These are phyloP conservation scores for Mormyrus iriodes DNA, from an alignment of 2,113 vertebrate genomes.

Conservation along the genomic window DNA sequence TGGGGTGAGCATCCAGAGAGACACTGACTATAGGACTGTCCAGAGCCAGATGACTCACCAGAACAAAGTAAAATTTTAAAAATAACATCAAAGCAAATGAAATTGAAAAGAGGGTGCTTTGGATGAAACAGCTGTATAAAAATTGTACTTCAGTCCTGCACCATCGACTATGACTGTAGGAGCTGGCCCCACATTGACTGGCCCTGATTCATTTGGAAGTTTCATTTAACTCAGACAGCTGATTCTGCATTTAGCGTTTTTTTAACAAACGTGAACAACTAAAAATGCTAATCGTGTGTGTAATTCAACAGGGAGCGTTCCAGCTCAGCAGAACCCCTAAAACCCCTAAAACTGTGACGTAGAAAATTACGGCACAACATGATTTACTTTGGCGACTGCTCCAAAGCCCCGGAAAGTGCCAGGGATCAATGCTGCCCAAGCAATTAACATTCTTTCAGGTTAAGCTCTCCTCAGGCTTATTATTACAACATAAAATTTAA, in stretches of 20 bases:
- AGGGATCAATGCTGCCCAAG: neutral
- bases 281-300: neutral
- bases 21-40: neutral
- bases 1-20: neutral
- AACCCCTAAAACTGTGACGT: neutral
- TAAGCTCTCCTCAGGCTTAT: neutral
- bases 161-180: neutral
- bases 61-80: neutral
- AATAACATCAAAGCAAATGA: neutral
- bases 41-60: neutral
- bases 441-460: neutral
- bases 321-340: neutral
- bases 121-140: neutral
- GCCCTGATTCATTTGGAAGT: neutral
- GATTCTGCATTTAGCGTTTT: neutral
- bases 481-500: neutral
- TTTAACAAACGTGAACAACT: neutral
- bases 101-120: neutral
- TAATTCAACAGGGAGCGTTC: neutral
- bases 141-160: neutral
- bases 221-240: neutral
- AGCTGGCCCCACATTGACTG: neutral
- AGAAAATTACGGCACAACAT: neutral
- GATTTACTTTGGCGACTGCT: neutral
- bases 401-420: neutral